phyloP scores from a whole-genome alignment of 1,140 invertebrate species.

The Drosophila ananassae region DNA sequence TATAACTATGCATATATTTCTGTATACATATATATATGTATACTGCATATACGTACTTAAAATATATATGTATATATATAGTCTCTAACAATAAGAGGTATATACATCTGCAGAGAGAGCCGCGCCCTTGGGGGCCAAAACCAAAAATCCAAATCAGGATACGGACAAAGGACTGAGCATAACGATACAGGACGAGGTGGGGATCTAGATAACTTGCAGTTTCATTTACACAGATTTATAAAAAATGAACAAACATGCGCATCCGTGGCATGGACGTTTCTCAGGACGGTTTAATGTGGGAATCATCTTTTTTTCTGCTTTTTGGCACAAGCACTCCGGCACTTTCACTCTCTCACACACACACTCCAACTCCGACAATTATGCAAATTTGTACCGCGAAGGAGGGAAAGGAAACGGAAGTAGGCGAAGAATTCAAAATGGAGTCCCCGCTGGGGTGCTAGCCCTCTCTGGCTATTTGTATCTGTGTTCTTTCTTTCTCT shows the following conservation, averaged over 20 bases:
- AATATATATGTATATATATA: slow-evolving; percentile 16
- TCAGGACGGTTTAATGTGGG: slow-evolving; percentile 74
- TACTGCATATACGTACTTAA: slow-evolving; percentile 37
- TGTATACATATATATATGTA: slow-evolving; percentile 47
- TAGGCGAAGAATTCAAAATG: neutral
- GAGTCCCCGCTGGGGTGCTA: slow-evolving; percentile 22
- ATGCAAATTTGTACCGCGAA: neutral
- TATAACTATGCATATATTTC: slow-evolving; percentile 38
- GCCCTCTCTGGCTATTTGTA: slow-evolving; percentile 49
- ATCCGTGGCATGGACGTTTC: slow-evolving; percentile 67
- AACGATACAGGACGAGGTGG: neutral
- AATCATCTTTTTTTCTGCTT: slow-evolving; percentile 20
- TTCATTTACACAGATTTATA: slow-evolving; percentile 9
- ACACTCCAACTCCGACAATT: slow-evolving; percentile 7
- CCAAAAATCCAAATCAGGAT: neutral
- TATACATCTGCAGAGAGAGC: slow-evolving; percentile 58
- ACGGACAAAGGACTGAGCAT: neutral
- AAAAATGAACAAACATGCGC: slow-evolving; percentile 55
- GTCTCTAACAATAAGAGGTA: slow-evolving; percentile 75
- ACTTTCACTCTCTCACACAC: slow-evolving; percentile 11
- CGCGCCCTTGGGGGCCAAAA: neutral
- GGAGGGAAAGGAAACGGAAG: neutral
- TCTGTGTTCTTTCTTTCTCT: slow-evolving; percentile 30
- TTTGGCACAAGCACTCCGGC: slow-evolving; percentile 2
- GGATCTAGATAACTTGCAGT: neutral